Evolutionary conservation across 2,113 vertebrate genomes (phyloP), one percentile per base, ranked within the genome.

Genomic region (Rhabdomys dilectus): DNA sequence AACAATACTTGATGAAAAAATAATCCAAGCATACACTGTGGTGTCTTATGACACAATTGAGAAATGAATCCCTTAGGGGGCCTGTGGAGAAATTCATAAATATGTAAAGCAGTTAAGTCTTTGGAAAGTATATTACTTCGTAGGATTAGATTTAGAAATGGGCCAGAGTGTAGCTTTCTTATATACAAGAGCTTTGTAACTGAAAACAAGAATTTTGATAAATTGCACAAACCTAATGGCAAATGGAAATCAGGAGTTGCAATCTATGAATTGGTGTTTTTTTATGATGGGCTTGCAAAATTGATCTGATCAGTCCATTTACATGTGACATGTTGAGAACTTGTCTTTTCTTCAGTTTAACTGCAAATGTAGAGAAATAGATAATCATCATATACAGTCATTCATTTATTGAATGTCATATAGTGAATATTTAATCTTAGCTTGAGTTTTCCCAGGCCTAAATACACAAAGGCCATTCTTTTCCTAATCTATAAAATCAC

Each of bases 1-100:
- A 97, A 97, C 73, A 97, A 97, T 91, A 96, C 66, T 88, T 97
- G 97, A 98, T 97, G 96, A 93, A 96, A 98, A 98, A 98, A 97
- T 96, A 98, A 98, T 94, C 92, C 94, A 98, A 97, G 88, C 94
- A 96, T 98, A 90, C 92, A 96, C 82, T 92, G 60, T 94, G 97
- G 88, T 89, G 90, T 97, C 96, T 97, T 89, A 62, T 94, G 93
- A 98, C 97, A 97, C 96, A 94, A 85, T 88, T 97, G 95, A 98
- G 96, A 98, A 98, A 98, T 98, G 66, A 98, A 94, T 97, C 82
- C 97, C 97, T 97, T 89, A 97, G 85, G 93, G 91, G 73, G 24
- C 85, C 89, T 92, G 24, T 84, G 95, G 97, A 95, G 91, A 97
- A 98, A 97, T 98, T 95, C 93, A 98, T 98, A 34, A n/a, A 97